phyloP scores from a whole-genome alignment of 2,888 invertebrate genomes.

The Limnephilus rhombicus region DNA sequence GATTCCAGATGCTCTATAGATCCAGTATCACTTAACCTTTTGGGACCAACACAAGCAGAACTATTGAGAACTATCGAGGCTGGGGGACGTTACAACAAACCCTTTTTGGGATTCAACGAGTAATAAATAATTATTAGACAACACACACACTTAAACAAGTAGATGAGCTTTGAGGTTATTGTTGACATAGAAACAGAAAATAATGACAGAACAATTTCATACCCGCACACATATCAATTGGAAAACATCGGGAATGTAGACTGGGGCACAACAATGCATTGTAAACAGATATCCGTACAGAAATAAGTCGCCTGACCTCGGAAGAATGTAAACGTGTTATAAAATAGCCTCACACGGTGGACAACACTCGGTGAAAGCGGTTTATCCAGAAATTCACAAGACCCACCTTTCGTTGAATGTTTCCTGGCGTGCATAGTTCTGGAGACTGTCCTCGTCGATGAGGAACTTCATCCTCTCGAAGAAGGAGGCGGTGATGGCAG shows the following conservation, averaged over 20 bases:
- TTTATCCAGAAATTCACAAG: conserved; percentile 55
- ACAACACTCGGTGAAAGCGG: conserved; percentile 53
- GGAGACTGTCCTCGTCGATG: conserved; percentile 98
- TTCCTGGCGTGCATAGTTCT: conserved; percentile 96
- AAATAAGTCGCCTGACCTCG: conserved; percentile 55
- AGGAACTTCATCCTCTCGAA: conserved; percentile 99
- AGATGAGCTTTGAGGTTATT: conserved; percentile 58
- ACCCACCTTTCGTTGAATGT: conserved; percentile 98
- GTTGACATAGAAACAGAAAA: conserved; percentile 65
- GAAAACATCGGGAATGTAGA: conserved; percentile 76
- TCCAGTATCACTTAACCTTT: not conserved
- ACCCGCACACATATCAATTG: conserved; percentile 66
- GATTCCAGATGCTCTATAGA: not conserved
- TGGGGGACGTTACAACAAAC: conserved; percentile 30
- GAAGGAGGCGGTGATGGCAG: conserved; percentile 97
- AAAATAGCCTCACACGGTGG: conserved; percentile 60
- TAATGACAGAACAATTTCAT: conserved; percentile 65
- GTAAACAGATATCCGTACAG: conserved; percentile 67
- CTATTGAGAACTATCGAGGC: not conserved
- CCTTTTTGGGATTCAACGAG: conserved; percentile 43
- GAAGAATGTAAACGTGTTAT: conserved; percentile 47
- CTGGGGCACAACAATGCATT: conserved; percentile 91
- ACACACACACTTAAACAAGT: conserved; percentile 63
- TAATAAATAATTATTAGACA: conserved; percentile 52
- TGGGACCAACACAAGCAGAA: not conserved